Conservation (phyloP, 2,113 vertebrate species). For the Lampris incognitus region DNA sequence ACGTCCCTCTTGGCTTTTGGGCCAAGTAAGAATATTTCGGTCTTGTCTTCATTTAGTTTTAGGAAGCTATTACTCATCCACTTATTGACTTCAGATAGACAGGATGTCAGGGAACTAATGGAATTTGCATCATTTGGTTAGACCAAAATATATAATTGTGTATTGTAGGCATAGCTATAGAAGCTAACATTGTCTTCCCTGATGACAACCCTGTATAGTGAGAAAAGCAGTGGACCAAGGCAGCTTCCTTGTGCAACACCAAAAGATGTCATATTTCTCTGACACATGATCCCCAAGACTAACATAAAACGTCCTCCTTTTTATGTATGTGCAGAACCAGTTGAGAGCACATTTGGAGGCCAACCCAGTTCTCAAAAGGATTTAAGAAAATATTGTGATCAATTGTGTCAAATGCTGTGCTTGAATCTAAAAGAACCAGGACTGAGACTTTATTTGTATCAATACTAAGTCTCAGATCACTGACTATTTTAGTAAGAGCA, state of each 20-base stretch:
- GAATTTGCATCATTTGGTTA: background rate
- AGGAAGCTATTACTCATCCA: background rate
- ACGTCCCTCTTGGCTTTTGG: background rate
- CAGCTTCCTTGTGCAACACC: background rate
- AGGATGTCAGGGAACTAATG: background rate
- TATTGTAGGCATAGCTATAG: background rate
- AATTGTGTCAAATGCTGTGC: conserved; percentile 6
- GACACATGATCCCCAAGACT: background rate
- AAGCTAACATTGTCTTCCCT: background rate
- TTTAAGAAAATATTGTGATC: background rate
- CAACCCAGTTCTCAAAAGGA: background rate
- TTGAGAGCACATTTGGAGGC: background rate
- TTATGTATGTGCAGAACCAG: background rate
- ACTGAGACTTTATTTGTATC: background rate
- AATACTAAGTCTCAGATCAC: background rate
- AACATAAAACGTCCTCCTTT: background rate
- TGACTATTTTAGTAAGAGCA: background rate
- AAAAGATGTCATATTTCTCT: background rate
- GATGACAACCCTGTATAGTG: background rate
- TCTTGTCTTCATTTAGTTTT: background rate
- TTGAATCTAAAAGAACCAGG: background rate
- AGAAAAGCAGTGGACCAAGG: background rate
- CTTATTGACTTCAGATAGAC: background rate
- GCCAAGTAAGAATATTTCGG: background rate
- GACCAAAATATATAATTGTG: background rate